These are phyloP conservation scores for Chaetorhynchus papuensis DNA, from an alignment of 2,113 vertebrate genomes.

Conservation along the genomic window DNA sequence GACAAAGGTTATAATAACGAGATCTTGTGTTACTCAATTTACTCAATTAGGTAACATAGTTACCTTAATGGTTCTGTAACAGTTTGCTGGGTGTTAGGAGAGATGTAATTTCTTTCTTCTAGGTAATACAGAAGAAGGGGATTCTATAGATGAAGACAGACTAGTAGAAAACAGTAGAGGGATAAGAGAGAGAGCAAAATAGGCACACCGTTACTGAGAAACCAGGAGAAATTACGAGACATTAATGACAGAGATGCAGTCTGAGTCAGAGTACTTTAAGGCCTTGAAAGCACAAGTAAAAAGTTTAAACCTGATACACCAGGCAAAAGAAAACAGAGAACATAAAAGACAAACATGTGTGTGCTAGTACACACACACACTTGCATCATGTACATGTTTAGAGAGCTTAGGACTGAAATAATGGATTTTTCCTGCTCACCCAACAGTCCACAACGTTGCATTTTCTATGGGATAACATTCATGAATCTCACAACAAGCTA, in stretches of 20 bases:
- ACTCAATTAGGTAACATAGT: conserved; percentile 17
- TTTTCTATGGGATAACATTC: neutral
- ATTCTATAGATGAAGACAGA: neutral
- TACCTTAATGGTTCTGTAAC: conserved; percentile 15
- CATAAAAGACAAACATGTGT: neutral
- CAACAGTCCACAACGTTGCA: neutral
- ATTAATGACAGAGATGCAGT: neutral
- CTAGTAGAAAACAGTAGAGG: neutral
- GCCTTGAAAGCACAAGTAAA: neutral
- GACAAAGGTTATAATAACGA: conserved; percentile 50
- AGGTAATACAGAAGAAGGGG: neutral
- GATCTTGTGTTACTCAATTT: neutral
- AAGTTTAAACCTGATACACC: neutral
- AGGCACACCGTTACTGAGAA: neutral
- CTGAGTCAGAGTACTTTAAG: neutral
- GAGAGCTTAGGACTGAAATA: neutral
- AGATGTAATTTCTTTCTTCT: neutral
- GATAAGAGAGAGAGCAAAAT: neutral
- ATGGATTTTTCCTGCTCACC: neutral
- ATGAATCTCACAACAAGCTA: accelerated
- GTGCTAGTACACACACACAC: neutral
- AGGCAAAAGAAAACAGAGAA: neutral
- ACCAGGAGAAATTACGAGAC: neutral
- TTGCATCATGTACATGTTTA: neutral
- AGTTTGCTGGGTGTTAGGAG: neutral